A percentile compares a stretch with the other conserved stretches of the same genome.
Conservation (phyloP, 2,888 invertebrate species). For the Villa cingulata region DNA sequence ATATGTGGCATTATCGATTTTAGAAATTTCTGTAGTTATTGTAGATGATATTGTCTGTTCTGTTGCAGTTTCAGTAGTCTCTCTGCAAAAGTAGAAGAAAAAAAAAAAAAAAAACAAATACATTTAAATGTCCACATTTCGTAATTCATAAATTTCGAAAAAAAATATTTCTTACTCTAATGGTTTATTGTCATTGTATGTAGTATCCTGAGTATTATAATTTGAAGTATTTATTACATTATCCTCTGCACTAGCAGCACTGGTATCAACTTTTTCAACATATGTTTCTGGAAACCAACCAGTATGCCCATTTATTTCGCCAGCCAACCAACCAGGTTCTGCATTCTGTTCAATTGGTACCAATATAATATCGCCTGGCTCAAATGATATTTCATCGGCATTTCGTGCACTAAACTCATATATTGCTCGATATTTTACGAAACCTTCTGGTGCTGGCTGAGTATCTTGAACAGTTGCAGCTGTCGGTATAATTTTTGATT, state of each 20-base stretch:
- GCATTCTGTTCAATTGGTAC: conserved; percentile 63
- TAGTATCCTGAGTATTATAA: conserved; percentile 22
- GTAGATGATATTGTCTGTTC: conserved; percentile 19
- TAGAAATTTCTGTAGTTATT: conserved; percentile 15
- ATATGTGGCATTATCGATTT: conserved; percentile 21
- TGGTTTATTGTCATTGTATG: conserved; percentile 31
- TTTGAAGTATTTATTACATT: conserved; percentile 9
- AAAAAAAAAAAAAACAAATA: conserved; percentile 7
- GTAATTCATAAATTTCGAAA: too few species aligned
- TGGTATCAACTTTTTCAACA: conserved; percentile 57
- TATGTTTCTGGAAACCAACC: conserved; percentile 98
- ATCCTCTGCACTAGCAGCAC: conserved; percentile 11
- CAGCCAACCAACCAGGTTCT: conserved; percentile 96
- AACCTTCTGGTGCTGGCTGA: conserved; percentile 37
- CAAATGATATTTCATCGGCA: conserved; percentile 81
- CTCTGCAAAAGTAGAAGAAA: conserved; percentile 36
- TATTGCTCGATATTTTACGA: conserved; percentile 69
- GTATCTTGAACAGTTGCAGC: conserved; percentile 20
- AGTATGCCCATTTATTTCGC: conserved; percentile 74
- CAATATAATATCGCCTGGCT: conserved; percentile 83
- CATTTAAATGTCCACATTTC: background rate
- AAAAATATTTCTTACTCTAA: conserved; percentile 39
- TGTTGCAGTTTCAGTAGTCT: conserved; percentile 36
- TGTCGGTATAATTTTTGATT: background rate
- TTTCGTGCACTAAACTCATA: conserved; percentile 90